These are phyloP conservation scores for Oreochromis grahami DNA, from an alignment of 2,797 vertebrate genomes.

Conservation along the genomic window DNA sequence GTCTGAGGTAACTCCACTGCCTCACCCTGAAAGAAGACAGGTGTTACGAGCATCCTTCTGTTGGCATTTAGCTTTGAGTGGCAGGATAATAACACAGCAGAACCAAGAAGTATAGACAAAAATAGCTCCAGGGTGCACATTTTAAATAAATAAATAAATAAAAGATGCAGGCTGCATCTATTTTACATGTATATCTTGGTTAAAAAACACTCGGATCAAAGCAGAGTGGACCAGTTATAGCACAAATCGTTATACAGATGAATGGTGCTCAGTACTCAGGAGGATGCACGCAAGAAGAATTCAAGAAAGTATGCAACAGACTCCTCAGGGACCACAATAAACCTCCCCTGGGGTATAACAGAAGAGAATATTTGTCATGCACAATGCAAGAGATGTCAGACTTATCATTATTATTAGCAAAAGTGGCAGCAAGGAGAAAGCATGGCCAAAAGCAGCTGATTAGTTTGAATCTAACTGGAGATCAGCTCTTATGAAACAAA, in stretches of 20 bases:
- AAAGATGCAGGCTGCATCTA: not conserved
- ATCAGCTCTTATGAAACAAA: not conserved
- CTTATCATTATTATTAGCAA: not conserved
- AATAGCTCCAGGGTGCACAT: slow-evolving; percentile 30
- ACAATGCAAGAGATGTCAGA: not conserved
- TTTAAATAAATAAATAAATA: not conserved
- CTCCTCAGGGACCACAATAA: slow-evolving; percentile 9
- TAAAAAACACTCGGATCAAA: slow-evolving; percentile 14
- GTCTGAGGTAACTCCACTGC: not conserved
- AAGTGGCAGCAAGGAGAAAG: not conserved
- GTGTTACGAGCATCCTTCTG: not conserved
- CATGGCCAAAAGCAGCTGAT: not conserved
- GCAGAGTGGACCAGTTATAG: slow-evolving; percentile 7
- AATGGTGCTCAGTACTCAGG: not conserved
- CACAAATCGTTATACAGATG: not conserved
- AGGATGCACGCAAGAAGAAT: not conserved
- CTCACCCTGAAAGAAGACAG: slow-evolving; percentile 17
- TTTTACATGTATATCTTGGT: slow-evolving; percentile 21
- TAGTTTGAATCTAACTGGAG: not conserved
- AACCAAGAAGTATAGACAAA: slow-evolving; percentile 8
- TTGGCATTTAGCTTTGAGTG: slow-evolving; percentile 19
- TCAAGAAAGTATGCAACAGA: not conserved
- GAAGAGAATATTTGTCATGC: not conserved
- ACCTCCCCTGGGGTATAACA: not conserved
- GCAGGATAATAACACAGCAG: not conserved